Percentiles rank a stretch among this genome's conserved stretches.
Conservation (phyloP, 2,888 invertebrate genomes). For the Keiferia lycopersicella region DNA sequence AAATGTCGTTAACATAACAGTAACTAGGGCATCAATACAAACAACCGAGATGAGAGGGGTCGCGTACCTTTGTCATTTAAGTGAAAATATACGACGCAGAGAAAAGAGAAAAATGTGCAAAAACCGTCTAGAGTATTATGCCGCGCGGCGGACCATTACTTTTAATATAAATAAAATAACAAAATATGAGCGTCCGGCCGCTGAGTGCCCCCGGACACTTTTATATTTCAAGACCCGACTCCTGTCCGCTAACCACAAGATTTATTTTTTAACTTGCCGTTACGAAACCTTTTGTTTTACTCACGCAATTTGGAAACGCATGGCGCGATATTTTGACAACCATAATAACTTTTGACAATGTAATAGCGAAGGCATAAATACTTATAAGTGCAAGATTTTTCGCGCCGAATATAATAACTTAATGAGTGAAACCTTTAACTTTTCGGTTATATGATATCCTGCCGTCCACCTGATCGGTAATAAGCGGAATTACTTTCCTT, state of each 20-base stretch:
- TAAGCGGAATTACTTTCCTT: slow-evolving; percentile 24
- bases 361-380: not conserved
- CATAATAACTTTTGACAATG: slow-evolving; percentile 8
- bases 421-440: slow-evolving; percentile 30
- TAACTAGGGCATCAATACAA: slow-evolving; percentile 49
- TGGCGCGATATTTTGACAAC: slow-evolving; percentile 15
- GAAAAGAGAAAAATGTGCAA: slow-evolving; percentile 77
- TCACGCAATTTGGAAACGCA: slow-evolving; percentile 26
- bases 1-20: slow-evolving; percentile 15
- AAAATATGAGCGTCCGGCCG: slow-evolving; percentile 81
- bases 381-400: not conserved
- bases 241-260: slow-evolving; percentile 47
- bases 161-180: slow-evolving; percentile 82
- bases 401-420: slow-evolving; percentile 12
- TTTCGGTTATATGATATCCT: not conserved
- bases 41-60: slow-evolving; percentile 67
- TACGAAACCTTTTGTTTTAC: slow-evolving; percentile 33
- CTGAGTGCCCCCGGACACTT: slow-evolving; percentile 78
- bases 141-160: slow-evolving; percentile 76
- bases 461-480: slow-evolving; percentile 18
- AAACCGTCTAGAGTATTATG: slow-evolving; percentile 76
- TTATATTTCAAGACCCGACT: slow-evolving; percentile 68
- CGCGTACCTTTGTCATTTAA: slow-evolving; percentile 77
- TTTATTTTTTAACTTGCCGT: slow-evolving; percentile 54
- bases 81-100: slow-evolving; percentile 78